Conservation (phyloP, 2,888 invertebrate genomes). For the Andrena trimmerana region DNA sequence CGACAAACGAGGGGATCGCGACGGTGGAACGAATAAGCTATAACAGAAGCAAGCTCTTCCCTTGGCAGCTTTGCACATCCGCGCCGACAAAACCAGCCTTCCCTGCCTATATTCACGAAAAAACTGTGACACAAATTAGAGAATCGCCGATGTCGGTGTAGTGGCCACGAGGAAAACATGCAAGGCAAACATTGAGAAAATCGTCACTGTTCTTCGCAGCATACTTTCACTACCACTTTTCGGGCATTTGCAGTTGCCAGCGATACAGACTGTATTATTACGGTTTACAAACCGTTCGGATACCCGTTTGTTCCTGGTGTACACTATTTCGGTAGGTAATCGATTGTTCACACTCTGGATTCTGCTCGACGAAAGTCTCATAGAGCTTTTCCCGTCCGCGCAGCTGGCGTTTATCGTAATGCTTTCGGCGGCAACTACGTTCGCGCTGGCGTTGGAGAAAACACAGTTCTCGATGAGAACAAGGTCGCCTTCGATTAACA, state of each 20-base stretch:
- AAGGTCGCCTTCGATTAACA: constrained; percentile 69
- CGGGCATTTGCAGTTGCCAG: constrained; percentile 77
- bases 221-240: constrained; percentile 60
- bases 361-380: constrained; percentile 71
- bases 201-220: not conserved
- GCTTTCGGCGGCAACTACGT: constrained; percentile 65
- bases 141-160: not conserved
- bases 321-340: constrained; percentile 77
- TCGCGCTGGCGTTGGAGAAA: constrained; percentile 76
- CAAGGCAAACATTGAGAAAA: not conserved
- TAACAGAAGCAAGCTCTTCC: constrained; percentile 72
- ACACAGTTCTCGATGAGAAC: constrained; percentile 69
- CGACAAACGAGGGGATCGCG: constrained; percentile 64
- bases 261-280: constrained; percentile 78
- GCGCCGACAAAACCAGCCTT: constrained; percentile 48
- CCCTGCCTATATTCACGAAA: not conserved
- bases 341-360: constrained; percentile 74
- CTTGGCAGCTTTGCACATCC: constrained; percentile 63
- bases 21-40: constrained; percentile 73
- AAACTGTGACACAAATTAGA: not conserved
- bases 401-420: constrained; percentile 73
- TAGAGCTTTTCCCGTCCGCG: constrained; percentile 77
- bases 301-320: constrained; percentile 56
- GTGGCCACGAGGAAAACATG: not conserved
- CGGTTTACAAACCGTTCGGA: constrained; percentile 46